Conservation (phyloP, 2,888 invertebrate species). For the Leptopilina drosophilae region DNA sequence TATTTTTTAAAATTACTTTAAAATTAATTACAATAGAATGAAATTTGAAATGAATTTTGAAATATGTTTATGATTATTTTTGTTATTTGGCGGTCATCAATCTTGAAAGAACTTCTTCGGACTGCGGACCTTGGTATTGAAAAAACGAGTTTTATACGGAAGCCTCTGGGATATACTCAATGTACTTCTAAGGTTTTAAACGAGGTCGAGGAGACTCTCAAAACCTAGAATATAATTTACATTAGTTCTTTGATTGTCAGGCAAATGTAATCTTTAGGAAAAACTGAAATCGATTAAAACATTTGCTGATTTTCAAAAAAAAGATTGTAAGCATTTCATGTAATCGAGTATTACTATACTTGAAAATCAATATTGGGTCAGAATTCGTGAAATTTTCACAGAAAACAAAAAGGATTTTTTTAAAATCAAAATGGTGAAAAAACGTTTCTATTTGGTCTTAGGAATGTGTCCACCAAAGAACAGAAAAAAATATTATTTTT, state of each 20-base stretch:
- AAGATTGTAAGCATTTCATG: no score
- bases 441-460: no score
- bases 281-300: neutral
- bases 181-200: conserved; percentile 70
- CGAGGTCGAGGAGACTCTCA: conserved; percentile 52
- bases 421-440: no score
- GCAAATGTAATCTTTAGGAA: conserved; percentile 1
- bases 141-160: conserved; percentile 71
- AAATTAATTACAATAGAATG: neutral
- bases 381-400: no score
- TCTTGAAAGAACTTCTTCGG: conserved; percentile 44
- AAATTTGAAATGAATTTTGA: no score
- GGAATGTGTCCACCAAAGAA: no score
- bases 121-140: conserved; percentile 72
- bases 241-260: neutral
- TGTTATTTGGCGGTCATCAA: neutral
- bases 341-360: no score
- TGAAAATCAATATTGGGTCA: no score
- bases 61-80: neutral
- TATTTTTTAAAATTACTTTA: neutral
- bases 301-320: neutral
- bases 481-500: no score
- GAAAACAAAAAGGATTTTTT: no score
- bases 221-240: conserved; percentile 11
- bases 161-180: conserved; percentile 66